phyloP scores from a whole-genome alignment of 2,113 vertebrate species.

The Haplotaxodon microlepis region DNA sequence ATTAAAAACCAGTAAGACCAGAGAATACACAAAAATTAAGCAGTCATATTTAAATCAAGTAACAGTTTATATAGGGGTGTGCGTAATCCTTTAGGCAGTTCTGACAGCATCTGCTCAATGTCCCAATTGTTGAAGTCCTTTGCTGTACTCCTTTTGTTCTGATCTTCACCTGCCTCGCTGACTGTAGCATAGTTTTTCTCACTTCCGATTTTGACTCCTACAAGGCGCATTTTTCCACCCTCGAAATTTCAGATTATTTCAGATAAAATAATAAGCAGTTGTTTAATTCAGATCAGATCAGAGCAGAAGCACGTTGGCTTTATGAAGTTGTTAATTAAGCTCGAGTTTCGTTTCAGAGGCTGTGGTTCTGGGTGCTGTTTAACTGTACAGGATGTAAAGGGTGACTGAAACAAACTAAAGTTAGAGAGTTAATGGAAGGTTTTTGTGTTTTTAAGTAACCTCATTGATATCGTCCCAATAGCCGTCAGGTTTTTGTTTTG shows the following conservation, averaged over 20 bases:
- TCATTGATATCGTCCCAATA: background rate
- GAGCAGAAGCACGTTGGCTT: background rate
- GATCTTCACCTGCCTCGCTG: background rate
- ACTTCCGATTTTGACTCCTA: background rate
- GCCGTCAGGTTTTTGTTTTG: accelerated
- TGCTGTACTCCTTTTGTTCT: background rate
- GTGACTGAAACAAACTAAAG: background rate
- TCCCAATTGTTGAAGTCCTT: background rate
- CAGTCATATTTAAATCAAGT: background rate
- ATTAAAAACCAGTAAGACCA: background rate
- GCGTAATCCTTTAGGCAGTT: background rate
- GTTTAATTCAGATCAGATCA: background rate
- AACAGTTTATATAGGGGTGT: background rate
- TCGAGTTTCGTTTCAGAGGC: background rate
- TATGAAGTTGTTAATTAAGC: background rate
- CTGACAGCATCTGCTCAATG: background rate
- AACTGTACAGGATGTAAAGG: background rate
- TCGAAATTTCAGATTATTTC: background rate
- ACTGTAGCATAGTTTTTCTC: background rate
- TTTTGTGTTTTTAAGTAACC: too few relatives aligned
- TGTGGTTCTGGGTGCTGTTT: background rate
- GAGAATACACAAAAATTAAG: background rate
- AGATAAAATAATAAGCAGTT: background rate
- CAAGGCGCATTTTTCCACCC: background rate
- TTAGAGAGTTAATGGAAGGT: background rate